These are phyloP conservation scores for Notamacropus eugenii DNA, from an alignment of 2,797 vertebrate genomes.

Conservation along the genomic window DNA sequence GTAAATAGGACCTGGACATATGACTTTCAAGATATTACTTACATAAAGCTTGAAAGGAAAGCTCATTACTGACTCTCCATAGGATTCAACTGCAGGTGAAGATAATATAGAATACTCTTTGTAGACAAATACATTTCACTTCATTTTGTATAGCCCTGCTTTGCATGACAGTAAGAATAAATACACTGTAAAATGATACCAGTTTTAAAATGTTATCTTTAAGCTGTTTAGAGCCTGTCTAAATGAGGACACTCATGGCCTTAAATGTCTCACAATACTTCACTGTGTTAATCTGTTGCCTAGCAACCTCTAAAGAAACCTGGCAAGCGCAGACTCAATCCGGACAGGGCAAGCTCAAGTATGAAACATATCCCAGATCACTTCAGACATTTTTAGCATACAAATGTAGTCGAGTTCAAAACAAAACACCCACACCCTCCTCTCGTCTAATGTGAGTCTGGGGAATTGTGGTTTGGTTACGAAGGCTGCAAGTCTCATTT, in stretches of 20 bases:
- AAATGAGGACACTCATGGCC: conserved; percentile 24
- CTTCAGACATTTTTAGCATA: conserved; percentile 2
- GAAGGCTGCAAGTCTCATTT: conserved; percentile 21
- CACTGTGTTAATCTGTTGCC: conserved; percentile 21
- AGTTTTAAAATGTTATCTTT: conserved; percentile 25
- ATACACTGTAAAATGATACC: conserved; percentile 21
- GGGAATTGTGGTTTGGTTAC: conserved; percentile 24
- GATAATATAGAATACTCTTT: background rate
- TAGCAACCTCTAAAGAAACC: conserved; percentile 22
- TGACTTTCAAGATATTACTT: conserved; percentile 21
- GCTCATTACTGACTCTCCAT: conserved; percentile 6
- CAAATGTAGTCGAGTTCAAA: conserved; percentile 2
- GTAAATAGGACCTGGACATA: conserved; percentile 21
- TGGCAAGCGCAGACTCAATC: background rate
- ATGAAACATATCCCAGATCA: conserved; percentile 26
- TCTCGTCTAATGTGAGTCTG: background rate
- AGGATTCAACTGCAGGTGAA: conserved; percentile 4
- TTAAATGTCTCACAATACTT: background rate
- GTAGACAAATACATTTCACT: background rate
- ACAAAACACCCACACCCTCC: background rate
- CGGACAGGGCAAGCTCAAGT: conserved; percentile 22
- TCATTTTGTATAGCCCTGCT: background rate
- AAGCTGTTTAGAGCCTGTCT: conserved; percentile 23
- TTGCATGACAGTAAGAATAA: conserved; percentile 37
- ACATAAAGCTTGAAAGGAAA: conserved; percentile 28